These are phyloP conservation scores for Poeciliopsis gracilis DNA, from an alignment of 2,797 vertebrate genomes.

Conservation along the genomic window DNA sequence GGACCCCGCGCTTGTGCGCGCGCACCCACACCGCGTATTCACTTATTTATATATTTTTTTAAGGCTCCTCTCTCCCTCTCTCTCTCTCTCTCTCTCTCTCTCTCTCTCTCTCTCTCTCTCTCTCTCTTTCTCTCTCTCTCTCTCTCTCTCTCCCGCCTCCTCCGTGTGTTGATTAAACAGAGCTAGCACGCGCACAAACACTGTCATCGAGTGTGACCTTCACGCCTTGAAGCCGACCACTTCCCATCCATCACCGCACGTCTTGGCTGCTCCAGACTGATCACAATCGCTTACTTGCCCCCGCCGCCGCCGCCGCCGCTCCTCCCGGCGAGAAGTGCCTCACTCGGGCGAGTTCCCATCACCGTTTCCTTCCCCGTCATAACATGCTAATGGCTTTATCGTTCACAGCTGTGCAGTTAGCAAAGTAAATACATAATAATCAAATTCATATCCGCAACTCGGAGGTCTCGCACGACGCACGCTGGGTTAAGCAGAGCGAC, in stretches of 20 bases:
- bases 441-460: constrained; percentile 13
- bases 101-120: neutral
- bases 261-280: constrained; percentile 65
- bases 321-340: constrained; percentile 44
- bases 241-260: constrained; percentile 72
- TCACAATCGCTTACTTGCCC: constrained; percentile 72
- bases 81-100: too few relatives aligned
- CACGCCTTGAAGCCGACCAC: constrained; percentile 69
- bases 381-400: constrained; percentile 52
- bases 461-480: neutral
- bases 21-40: constrained; percentile 53
- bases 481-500: constrained; percentile 8
- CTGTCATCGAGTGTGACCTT: constrained; percentile 75
- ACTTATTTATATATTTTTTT: too few relatives aligned
- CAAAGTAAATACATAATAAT: constrained; percentile 27
- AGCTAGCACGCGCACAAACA: constrained; percentile 39
- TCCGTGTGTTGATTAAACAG: constrained; percentile 71
- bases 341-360: constrained; percentile 48
- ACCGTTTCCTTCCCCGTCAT: constrained; percentile 41
- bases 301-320: constrained; percentile 25
- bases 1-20: constrained; percentile 8
- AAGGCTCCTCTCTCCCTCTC: neutral
- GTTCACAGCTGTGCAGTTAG: constrained; percentile 21
- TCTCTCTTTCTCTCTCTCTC: too few relatives aligned
- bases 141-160: constrained; percentile 42